Evolutionary conservation across 2,113 vertebrate species (phyloP).

Genomic region (Hydropotes inermis): DNA sequence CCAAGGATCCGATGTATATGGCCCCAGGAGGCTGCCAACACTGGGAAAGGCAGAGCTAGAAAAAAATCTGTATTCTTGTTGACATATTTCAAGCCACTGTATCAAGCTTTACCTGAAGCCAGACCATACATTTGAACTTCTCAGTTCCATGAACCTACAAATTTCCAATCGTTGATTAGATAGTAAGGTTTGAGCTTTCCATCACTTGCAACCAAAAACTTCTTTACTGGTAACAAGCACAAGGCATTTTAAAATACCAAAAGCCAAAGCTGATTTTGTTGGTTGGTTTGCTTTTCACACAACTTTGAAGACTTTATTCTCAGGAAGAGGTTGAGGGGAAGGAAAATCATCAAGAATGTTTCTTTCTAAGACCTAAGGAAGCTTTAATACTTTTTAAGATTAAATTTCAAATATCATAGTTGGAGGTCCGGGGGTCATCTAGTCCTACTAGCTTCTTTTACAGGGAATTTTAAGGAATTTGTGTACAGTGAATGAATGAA

Average conservation of each 20-base stretch:
- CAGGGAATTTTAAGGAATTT: background rate
- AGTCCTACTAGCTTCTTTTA: background rate
- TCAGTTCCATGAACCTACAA: background rate
- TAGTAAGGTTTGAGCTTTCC: background rate
- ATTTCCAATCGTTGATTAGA: background rate
- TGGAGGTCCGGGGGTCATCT: background rate
- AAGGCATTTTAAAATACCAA: conserved; percentile 23
- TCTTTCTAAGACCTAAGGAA: conserved; percentile 21
- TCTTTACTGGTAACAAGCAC: background rate
- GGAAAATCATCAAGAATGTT: background rate
- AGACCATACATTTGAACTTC: background rate
- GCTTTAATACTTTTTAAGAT: conserved; percentile 10
- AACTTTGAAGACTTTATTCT: conserved; percentile 27
- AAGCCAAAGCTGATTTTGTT: background rate
- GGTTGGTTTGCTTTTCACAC: background rate
- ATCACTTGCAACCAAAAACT: background rate
- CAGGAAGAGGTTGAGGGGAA: background rate
- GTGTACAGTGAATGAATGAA: background rate
- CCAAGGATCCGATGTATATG: background rate
- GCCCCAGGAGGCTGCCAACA: background rate
- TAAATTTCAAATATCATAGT: conserved; percentile 27
- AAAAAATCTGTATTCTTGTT: background rate
- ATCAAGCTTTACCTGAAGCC: conserved; percentile 10
- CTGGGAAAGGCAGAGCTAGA: background rate
- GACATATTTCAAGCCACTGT: background rate